A percentile compares a stretch with the other conserved stretches of the same genome.
Evolutionary conservation across 2,113 vertebrate genomes (phyloP).

Genomic region (Leucosticte australis): DNA sequence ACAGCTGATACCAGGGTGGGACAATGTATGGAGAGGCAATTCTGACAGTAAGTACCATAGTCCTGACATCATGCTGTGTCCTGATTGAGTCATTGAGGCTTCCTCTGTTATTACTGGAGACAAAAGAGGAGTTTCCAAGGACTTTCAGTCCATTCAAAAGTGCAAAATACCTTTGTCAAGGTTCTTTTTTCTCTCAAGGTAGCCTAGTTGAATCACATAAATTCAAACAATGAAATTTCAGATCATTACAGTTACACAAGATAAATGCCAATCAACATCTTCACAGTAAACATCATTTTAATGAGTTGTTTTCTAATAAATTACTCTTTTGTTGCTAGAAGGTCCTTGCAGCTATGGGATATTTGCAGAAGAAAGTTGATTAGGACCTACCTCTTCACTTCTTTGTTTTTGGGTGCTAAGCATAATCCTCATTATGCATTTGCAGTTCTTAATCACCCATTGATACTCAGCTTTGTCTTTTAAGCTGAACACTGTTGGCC

Average conservation of each 20-base stretch:
- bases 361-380: background rate
- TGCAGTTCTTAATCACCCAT: background rate
- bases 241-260: background rate
- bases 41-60: background rate
- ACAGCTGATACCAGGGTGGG: background rate
- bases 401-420: background rate
- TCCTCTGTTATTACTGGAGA: background rate
- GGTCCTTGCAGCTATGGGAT: background rate
- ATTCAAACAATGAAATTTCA: background rate
- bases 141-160: background rate
- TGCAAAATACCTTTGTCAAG: background rate
- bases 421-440: background rate
- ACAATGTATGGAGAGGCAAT: background rate
- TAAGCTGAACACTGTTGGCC: background rate
- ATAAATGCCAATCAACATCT: background rate
- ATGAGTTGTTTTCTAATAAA: background rate
- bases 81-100: background rate
- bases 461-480: background rate
- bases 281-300: background rate
- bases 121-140: background rate
- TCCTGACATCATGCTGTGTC: background rate
- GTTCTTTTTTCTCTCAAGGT: background rate
- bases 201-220: background rate
- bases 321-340: background rate
- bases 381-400: background rate